Conservation (phyloP, 2,797 vertebrate genomes). For the Orestias chungarensis region DNA sequence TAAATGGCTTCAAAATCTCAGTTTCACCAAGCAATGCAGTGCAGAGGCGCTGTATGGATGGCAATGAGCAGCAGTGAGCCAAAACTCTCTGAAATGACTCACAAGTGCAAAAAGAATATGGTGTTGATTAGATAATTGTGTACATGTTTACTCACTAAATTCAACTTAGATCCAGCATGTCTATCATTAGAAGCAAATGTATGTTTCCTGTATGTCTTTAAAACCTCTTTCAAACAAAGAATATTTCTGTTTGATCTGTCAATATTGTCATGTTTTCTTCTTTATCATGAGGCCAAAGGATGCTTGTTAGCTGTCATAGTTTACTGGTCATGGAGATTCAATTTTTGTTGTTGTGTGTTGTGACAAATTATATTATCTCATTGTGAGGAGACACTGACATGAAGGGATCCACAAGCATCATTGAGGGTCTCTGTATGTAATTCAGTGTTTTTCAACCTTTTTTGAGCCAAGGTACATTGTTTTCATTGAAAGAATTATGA, state of each 20-base stretch:
- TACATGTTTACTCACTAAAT: constrained; percentile 59
- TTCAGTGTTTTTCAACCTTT: not conserved
- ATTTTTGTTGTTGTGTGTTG: constrained; percentile 29
- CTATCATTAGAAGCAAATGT: constrained; percentile 54
- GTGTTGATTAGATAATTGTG: constrained; percentile 69
- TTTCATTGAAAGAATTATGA: too few relatives aligned
- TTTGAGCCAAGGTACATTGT: too few relatives aligned
- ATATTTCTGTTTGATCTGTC: constrained; percentile 60
- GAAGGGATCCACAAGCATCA: not conserved
- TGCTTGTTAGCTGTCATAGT: constrained; percentile 63
- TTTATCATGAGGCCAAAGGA: constrained; percentile 39
- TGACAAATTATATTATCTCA: constrained; percentile 37
- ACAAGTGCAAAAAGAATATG: constrained; percentile 60
- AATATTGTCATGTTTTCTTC: constrained; percentile 53
- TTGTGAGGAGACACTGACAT: not conserved
- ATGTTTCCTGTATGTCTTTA: constrained; percentile 35
- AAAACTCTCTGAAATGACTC: constrained; percentile 48
- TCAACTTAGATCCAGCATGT: constrained; percentile 42
- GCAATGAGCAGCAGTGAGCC: constrained; percentile 39
- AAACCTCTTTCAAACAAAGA: constrained; percentile 45
- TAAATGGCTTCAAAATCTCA: constrained; percentile 58
- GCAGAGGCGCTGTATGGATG: constrained; percentile 35
- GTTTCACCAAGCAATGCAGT: constrained; percentile 42
- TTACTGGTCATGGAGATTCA: constrained; percentile 56
- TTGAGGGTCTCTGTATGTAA: not conserved